A percentile compares a stretch with the other conserved stretches of the same genome.
These are phyloP conservation scores for Dromas ardeola DNA, from an alignment of 2,113 vertebrate species.

Conservation along the genomic window DNA sequence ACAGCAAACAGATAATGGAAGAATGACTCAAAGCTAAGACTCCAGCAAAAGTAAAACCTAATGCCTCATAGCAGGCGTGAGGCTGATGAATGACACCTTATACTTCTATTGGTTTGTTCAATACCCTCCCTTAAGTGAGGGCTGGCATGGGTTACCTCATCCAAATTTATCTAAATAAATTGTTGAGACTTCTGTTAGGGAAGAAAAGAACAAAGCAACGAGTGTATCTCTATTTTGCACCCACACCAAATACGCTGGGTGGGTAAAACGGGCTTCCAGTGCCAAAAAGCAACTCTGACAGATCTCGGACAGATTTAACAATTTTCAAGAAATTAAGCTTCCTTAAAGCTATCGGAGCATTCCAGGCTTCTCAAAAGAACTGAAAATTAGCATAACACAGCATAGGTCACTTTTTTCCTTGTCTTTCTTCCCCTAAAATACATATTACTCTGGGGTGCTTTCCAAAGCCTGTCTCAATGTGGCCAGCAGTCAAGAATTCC, in stretches of 20 bases:
- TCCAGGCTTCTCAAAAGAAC: not conserved
- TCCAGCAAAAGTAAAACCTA: not conserved
- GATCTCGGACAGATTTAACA: not conserved
- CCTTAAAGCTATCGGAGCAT: not conserved
- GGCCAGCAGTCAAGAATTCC: not conserved
- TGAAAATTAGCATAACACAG: not conserved
- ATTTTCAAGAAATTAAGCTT: not conserved
- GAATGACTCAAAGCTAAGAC: not conserved
- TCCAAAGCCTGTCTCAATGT: not conserved
- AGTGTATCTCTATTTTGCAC: not conserved
- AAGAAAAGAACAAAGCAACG: not conserved
- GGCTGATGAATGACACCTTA: not conserved
- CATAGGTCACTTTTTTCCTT: not conserved
- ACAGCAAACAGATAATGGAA: not conserved
- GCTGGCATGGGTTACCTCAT: not conserved
- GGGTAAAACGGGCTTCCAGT: not conserved
- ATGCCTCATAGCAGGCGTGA: not conserved
- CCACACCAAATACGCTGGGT: not conserved
- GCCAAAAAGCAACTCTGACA: not conserved
- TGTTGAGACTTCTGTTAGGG: not conserved
- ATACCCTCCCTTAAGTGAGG: not conserved
- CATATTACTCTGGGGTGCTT: not conserved
- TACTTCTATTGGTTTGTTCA: not conserved
- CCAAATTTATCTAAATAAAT: not conserved
- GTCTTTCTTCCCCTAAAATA: not conserved